phyloP scores from a whole-genome alignment of 2,888 invertebrate species.

The Drosophila villosipedis region DNA sequence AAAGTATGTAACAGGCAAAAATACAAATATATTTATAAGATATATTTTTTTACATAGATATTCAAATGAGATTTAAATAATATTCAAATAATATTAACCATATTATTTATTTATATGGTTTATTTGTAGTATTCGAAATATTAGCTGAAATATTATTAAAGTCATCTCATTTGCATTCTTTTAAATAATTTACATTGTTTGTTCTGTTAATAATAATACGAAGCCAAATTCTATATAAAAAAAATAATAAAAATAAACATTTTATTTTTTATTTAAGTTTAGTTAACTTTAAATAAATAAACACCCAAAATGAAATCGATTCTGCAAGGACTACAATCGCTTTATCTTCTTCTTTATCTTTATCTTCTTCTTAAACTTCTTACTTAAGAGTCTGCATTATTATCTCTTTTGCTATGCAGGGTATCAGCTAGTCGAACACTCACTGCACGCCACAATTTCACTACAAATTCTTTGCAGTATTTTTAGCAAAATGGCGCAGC shows the following conservation, averaged over 20 bases:
- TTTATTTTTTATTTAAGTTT: not conserved
- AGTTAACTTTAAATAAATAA: no score
- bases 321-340: not conserved
- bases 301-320: no score
- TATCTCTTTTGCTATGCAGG: not conserved
- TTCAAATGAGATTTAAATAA: no score
- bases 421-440: not conserved
- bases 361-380: not conserved
- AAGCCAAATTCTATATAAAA: no score
- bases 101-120: not conserved
- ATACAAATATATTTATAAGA: not conserved
- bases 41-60: not conserved
- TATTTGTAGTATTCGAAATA: not conserved
- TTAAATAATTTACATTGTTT: not conserved
- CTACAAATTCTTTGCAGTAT: slow-evolving; percentile 19
- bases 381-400: not conserved
- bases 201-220: no score
- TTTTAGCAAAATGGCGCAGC: slow-evolving; percentile 67
- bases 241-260: not conserved
- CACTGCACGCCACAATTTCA: not conserved
- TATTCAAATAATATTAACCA: not conserved
- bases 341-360: not conserved
- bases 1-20: not conserved
- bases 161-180: not conserved
- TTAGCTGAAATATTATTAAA: not conserved